Evolutionary conservation across 2,888 invertebrate genomes (phyloP), one percentile per base, ranked within the genome.

Genomic region (Apeira syringaria): DNA sequence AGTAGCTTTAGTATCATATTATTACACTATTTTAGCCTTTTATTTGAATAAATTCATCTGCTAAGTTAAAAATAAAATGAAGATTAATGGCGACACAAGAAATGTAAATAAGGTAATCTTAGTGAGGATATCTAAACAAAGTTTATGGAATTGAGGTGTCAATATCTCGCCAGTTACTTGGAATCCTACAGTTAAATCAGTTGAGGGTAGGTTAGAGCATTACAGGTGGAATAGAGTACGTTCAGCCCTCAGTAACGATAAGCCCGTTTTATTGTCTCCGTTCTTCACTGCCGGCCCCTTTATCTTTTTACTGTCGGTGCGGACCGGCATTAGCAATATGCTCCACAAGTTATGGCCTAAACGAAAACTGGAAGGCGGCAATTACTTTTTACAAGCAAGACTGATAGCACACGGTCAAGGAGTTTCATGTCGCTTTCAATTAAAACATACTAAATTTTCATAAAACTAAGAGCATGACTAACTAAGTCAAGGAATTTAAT

Each of bases 251-350:
- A 69, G 68, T 65, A 61, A 64, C 74, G 76, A 80, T 83, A 82
- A 82, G 76, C 74, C 68, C 60, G 68, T 76, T 82, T 82, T 82
- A 82, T 78, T 77, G 80, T 77, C 72, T 67, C 60, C 64, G 63
- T 59, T 66, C 67, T 67, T 66, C 66, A 68, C 64, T 60, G 62
- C 63, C 65, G 61, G 64, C 59, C 62, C 67, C 71, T 78, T 83
- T 83, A 77, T 76, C 78, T 81, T 82, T 82, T 80, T 80, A 83
- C 64, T 74, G 77, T 70, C 68, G 57, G 56, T 56, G 65, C 64
- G 64, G 64, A 61, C 69, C 56, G 71, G 62, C 78, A 74, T 80
- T 77, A 78, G 74, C 77, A 77, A 76, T 76, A 78, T 76, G 75
- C 74, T 72, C 47, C 68, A 61, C 59, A 64, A 77, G 67, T 80